Evolutionary conservation across 2,113 vertebrate genomes (phyloP).

Genomic region (Heteronetta atricapilla): DNA sequence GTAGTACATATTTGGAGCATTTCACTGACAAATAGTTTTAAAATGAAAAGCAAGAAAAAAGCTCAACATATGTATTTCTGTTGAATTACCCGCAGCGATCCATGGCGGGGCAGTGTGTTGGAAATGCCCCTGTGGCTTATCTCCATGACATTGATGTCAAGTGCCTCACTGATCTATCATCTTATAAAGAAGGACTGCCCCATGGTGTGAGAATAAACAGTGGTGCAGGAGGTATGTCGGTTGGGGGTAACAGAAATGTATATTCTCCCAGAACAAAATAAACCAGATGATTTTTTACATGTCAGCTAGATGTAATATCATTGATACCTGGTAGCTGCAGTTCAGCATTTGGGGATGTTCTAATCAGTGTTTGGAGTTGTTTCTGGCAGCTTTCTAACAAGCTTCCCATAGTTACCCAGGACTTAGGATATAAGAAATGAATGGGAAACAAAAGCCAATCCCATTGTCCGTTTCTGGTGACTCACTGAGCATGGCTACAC

Average conservation of each 20-base stretch:
- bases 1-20: neutral
- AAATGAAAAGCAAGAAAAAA: neutral
- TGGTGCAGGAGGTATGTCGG: constrained; percentile 64
- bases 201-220: neutral
- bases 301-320: neutral
- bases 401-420: neutral
- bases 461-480: neutral
- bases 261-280: neutral
- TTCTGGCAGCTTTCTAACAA: neutral
- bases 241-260: rapidly evolving
- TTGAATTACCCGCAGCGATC: constrained; percentile 71
- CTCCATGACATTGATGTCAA: constrained; percentile 78
- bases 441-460: too few species aligned
- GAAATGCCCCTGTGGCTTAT: constrained; percentile 84
- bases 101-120: constrained; percentile 82
- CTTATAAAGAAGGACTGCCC: constrained; percentile 39
- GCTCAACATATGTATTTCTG: neutral
- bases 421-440: neutral
- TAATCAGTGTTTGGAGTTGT: neutral
- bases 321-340: neutral
- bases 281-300: neutral
- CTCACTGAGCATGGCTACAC: neutral
- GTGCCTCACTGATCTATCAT: constrained; percentile 72
- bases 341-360: neutral
- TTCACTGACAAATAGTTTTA: neutral